A percentile compares a stretch with the other conserved stretches of the same genome.
Evolutionary conservation across 2,888 invertebrate genomes (phyloP).

Genomic region (Portevinia maculata): DNA sequence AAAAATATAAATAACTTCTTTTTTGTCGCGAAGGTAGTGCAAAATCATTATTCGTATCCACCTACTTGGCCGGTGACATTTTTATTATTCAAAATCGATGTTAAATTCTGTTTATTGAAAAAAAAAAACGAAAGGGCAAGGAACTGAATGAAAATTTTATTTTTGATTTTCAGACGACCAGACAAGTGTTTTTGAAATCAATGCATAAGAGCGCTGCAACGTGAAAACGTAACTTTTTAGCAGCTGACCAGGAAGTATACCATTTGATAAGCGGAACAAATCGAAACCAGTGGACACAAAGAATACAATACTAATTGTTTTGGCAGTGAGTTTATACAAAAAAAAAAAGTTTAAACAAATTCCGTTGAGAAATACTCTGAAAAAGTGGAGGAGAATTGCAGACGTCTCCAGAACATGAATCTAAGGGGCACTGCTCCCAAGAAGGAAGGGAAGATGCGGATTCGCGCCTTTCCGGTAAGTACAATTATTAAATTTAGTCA

Average conservation of each 20-base stretch:
- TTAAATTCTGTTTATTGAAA: constrained; percentile 26
- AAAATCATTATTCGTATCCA: constrained; percentile 38
- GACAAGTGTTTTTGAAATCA: constrained; percentile 17
- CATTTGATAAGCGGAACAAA: not conserved
- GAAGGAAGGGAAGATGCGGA: constrained; percentile 98
- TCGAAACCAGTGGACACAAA: constrained; percentile 32
- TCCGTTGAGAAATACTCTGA: constrained; percentile 57
- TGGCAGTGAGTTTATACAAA: constrained; percentile 7
- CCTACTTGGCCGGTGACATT: constrained; percentile 28
- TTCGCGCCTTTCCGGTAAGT: constrained; percentile 98
- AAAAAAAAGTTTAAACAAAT: constrained; percentile 45
- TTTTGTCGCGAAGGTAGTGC: constrained; percentile 45
- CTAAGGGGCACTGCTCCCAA: constrained; percentile 87
- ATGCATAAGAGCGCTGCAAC: constrained; percentile 29
- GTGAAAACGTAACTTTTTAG: constrained; percentile 5
- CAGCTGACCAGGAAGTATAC: not conserved
- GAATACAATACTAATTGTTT: constrained; percentile 6
- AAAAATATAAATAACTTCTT: constrained; percentile 48
- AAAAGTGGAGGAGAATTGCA: constrained; percentile 81
- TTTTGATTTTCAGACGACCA: constrained; percentile 33
- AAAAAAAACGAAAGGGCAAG: constrained; percentile 2
- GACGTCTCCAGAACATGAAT: constrained; percentile 80
- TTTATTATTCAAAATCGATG: constrained; percentile 44
- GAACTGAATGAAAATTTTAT: constrained; percentile 21
- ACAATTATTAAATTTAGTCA: not conserved